phyloP scores from a whole-genome alignment of 2,888 invertebrate genomes.

The Caenorhabditis plicata region DNA sequence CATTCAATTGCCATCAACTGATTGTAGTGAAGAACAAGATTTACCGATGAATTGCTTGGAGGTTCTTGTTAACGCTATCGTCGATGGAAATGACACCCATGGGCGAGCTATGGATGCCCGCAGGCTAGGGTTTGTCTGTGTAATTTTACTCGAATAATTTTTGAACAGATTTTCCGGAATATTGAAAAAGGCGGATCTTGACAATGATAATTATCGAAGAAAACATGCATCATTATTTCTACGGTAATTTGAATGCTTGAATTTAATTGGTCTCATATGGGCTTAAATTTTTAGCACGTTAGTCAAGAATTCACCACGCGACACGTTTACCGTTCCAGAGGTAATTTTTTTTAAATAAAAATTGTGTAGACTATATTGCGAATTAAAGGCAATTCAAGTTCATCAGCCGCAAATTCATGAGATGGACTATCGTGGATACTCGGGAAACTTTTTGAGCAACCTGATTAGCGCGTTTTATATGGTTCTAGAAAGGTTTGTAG shows the following conservation, averaged over 20 bases:
- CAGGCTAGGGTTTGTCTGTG: conserved; percentile 18
- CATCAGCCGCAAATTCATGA: conserved; percentile 29
- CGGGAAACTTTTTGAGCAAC: conserved; percentile 23
- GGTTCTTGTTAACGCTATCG: conserved; percentile 20
- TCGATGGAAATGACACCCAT: conserved; percentile 32
- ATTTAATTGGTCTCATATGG: too few species aligned
- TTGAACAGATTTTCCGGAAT: too few species aligned
- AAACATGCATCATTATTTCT: background rate
- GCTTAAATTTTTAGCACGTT: background rate
- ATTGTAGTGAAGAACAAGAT: conserved; percentile 1
- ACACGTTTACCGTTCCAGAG: conserved; percentile 31
- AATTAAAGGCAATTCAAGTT: conserved; percentile 13
- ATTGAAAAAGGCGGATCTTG: conserved; percentile 8
- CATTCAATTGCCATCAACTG: background rate
- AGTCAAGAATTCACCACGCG: conserved; percentile 8
- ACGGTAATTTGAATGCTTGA: background rate
- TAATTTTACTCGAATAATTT: too few species aligned
- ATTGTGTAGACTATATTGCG: background rate
- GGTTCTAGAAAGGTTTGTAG: conserved; percentile 6
- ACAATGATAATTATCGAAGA: background rate
- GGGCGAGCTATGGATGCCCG: conserved; percentile 18
- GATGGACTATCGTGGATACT: conserved; percentile 25
- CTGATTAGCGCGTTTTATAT: conserved; percentile 15
- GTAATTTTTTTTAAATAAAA: background rate
- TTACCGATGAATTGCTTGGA: conserved; percentile 11